Evolutionary conservation across 2,113 vertebrate genomes (phyloP).

Genomic region (Calyptomena viridis): DNA sequence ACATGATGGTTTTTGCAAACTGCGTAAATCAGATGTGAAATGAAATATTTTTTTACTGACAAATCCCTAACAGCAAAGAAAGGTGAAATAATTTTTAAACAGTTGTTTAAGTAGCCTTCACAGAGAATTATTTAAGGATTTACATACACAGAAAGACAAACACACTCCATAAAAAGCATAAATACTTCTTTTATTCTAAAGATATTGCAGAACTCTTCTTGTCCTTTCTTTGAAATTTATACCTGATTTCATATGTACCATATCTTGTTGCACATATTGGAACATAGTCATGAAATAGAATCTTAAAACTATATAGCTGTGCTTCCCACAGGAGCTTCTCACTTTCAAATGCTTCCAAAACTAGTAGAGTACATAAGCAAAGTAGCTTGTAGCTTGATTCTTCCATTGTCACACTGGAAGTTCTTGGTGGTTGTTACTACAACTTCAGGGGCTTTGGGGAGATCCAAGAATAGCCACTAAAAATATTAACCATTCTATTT

Average conservation of each 20-base stretch:
- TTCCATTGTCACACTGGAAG: background rate
- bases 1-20: background rate
- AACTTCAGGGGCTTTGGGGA: background rate
- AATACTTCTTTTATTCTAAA: background rate
- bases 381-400: background rate
- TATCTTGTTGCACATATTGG: background rate
- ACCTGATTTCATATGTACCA: background rate
- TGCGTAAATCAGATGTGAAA: background rate
- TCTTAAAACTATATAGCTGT: background rate
- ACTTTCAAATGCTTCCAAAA: background rate
- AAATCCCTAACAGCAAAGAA: background rate
- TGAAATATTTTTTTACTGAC: background rate
- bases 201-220: background rate
- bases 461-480: background rate
- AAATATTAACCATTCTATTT: background rate
- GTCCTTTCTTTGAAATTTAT: background rate
- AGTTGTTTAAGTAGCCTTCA: background rate
- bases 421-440: background rate
- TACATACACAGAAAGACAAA: background rate
- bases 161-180: background rate
- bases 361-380: background rate
- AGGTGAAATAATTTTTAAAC: background rate
- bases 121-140: background rate
- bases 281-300: background rate
- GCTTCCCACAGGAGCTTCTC: background rate